These are phyloP conservation scores for Lacanobia wlatinum DNA, from an alignment of 2,888 invertebrate species.

Conservation along the genomic window DNA sequence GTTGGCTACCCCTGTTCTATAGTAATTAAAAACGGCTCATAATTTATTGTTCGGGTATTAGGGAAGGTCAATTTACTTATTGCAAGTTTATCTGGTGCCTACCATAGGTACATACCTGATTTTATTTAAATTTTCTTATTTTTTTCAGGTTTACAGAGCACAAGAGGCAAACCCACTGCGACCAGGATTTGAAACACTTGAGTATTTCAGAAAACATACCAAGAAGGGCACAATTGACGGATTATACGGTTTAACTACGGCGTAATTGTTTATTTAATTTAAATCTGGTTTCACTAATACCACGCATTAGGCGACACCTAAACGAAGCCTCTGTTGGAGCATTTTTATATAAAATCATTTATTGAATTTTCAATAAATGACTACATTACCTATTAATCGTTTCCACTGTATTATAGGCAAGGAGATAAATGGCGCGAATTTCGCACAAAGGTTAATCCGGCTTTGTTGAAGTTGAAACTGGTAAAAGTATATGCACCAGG, in stretches of 20 bases:
- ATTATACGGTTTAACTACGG: constrained; percentile 81
- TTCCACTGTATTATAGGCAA: constrained; percentile 78
- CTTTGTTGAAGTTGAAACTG: constrained; percentile 92
- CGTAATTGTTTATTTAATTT: constrained; percentile 70
- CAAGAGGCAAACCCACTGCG: constrained; percentile 83
- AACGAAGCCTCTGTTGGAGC: background rate
- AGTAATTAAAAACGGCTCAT: no score
- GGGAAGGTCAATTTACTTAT: no score
- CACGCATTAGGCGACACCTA: background rate
- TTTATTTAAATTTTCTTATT: background rate
- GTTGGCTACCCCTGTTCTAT: no score
- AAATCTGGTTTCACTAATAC: background rate
- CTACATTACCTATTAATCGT: background rate
- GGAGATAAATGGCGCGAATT: constrained; percentile 93
- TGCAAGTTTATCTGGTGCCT: no score
- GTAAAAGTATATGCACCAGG: constrained; percentile 88
- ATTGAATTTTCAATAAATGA: background rate
- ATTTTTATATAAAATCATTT: background rate
- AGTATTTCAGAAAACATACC: constrained; percentile 80
- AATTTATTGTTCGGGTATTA: no score
- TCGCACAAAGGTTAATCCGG: constrained; percentile 92
- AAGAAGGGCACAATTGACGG: constrained; percentile 80
- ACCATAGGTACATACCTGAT: no score
- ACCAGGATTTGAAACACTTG: constrained; percentile 82
- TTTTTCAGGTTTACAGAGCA: constrained; percentile 81